These are phyloP conservation scores for Phenganax marumi DNA, from an alignment of 92 coral and sea anemone genomes.

Conservation along the genomic window DNA sequence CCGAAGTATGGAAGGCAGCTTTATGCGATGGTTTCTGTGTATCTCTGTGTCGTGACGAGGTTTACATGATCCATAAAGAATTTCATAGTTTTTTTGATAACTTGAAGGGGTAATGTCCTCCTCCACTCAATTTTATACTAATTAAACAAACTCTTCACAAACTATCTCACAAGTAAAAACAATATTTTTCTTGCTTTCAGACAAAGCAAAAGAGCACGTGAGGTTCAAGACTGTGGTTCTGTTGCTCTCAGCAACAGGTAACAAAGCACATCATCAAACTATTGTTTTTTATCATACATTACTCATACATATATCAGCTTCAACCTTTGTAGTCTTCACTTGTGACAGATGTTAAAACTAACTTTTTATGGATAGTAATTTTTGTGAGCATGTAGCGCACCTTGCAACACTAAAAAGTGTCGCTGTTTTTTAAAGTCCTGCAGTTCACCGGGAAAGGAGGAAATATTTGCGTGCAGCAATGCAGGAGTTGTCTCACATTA, in stretches of 20 bases:
- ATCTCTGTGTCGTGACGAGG: slow-evolving; percentile 82
- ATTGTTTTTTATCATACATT: neutral
- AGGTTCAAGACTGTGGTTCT: slow-evolving; percentile 75
- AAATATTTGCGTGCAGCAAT: slow-evolving; percentile 82
- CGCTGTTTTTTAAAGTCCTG: slow-evolving; percentile 57
- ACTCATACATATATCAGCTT: neutral
- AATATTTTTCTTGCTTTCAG: slow-evolving; percentile 38
- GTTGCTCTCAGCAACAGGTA: slow-evolving; percentile 61
- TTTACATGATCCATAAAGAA: slow-evolving; percentile 85
- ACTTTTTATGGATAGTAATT: neutral
- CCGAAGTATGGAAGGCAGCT: slow-evolving; percentile 85
- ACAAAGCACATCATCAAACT: neutral
- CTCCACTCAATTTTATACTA: too few species aligned
- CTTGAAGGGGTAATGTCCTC: slow-evolving; percentile 71
- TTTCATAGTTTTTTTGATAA: slow-evolving; percentile 84
- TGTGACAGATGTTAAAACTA: neutral
- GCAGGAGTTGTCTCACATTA: slow-evolving; percentile 78
- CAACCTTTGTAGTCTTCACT: too few species aligned
- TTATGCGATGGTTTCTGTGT: slow-evolving; percentile 90
- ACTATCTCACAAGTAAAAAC: neutral
- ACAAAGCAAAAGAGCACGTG: slow-evolving; percentile 79
- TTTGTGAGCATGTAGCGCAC: too few species aligned
- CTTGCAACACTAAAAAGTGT: neutral
- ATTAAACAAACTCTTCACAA: neutral
- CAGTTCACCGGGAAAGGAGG: slow-evolving; percentile 81